These are phyloP conservation scores for Callithrix jacchus DNA, from an alignment of 2,113 vertebrate genomes.

Conservation along the genomic window DNA sequence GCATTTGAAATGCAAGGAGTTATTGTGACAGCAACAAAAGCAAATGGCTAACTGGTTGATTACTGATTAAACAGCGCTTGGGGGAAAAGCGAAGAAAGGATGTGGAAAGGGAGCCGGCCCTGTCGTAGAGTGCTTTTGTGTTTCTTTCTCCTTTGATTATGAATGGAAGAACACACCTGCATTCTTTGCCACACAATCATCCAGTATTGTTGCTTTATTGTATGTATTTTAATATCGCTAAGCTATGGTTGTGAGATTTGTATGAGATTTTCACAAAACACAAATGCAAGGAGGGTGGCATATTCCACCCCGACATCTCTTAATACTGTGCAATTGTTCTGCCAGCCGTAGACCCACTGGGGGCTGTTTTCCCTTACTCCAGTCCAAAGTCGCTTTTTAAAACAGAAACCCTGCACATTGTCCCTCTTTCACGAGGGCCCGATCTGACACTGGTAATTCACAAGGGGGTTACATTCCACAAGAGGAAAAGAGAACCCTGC, in stretches of 20 bases:
- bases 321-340: accelerated
- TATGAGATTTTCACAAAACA: not conserved
- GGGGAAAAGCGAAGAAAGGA: not conserved
- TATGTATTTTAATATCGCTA: not conserved
- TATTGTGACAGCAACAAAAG: conserved; percentile 31
- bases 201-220: not conserved
- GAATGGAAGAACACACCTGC: not conserved
- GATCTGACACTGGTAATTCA: not conserved
- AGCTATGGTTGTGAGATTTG: not conserved
- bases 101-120: accelerated
- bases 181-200: accelerated
- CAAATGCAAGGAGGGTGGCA: not conserved
- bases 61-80: not conserved
- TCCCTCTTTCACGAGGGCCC: not conserved
- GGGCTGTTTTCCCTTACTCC: not conserved
- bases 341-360: accelerated
- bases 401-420: not conserved
- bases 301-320: too few species aligned
- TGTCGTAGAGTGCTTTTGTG: not conserved
- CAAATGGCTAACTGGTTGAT: not conserved
- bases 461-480: not conserved
- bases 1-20: conserved; percentile 7
- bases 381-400: not conserved
- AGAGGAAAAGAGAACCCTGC: not conserved
- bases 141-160: not conserved